These are phyloP conservation scores for Probosciger aterrimus DNA, from an alignment of 2,113 vertebrate genomes.

Conservation along the genomic window DNA sequence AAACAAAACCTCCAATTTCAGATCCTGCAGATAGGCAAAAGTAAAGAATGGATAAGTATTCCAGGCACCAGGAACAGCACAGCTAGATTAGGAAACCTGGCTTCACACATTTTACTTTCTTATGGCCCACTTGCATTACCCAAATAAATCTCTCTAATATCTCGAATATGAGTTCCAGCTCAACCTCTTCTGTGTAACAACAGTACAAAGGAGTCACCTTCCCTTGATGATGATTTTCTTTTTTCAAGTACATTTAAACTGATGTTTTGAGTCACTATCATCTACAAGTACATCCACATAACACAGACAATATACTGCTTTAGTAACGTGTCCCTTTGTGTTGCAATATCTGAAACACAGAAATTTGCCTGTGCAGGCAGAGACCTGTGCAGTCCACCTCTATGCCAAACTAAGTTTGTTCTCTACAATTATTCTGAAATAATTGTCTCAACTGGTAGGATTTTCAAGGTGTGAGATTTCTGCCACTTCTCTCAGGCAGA, in stretches of 20 bases:
- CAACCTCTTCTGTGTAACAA: neutral
- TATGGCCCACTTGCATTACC: neutral
- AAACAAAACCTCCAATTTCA: neutral
- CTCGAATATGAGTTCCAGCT: neutral
- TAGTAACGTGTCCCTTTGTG: neutral
- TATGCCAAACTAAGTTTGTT: conserved; percentile 11
- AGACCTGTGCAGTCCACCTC: neutral
- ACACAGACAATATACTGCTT: neutral
- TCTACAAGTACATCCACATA: neutral
- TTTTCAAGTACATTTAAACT: neutral
- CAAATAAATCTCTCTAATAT: neutral
- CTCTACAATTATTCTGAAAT: neutral
- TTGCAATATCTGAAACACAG: conserved; percentile 35
- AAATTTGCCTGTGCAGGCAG: neutral
- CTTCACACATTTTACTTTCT: neutral
- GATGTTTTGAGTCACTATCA: neutral
- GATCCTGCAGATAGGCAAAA: neutral
- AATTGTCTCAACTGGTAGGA: neutral
- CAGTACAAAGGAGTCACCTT: neutral
- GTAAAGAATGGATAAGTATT: neutral
- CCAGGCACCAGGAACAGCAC: neutral
- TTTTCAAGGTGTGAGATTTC: neutral
- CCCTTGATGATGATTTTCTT: neutral
- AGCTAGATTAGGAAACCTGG: neutral
- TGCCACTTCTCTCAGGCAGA: neutral